Evolutionary conservation across 2,888 invertebrate genomes (phyloP).

Genomic region (Trachelus iudaicus): DNA sequence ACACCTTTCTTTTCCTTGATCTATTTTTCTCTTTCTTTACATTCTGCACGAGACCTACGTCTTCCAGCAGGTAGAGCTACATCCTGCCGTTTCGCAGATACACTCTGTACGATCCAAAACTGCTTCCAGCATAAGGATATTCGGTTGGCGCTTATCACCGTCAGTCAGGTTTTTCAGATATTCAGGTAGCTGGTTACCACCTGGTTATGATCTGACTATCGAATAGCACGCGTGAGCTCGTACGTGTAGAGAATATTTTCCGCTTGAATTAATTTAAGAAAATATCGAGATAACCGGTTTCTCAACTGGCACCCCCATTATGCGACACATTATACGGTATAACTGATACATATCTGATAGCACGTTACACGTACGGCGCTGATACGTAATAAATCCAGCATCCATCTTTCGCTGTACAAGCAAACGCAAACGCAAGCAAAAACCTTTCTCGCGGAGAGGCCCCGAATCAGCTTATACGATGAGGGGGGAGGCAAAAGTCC

Average conservation of each 20-base stretch:
- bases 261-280: neutral
- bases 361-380: neutral
- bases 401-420: neutral
- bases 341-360: neutral
- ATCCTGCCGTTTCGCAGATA: neutral
- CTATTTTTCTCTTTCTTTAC: neutral
- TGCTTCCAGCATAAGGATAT: neutral
- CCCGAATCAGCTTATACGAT: neutral
- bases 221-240: neutral
- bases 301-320: neutral
- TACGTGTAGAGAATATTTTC: neutral
- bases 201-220: neutral
- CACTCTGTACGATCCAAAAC: neutral
- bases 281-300: neutral
- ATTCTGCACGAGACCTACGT: neutral
- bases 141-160: neutral
- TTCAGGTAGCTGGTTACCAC: neutral
- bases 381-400: neutral
- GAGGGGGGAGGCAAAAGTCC: neutral
- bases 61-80: neutral
- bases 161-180: neutral
- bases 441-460: too few species aligned
- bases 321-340: neutral
- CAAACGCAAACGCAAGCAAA: too few species aligned
- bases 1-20: neutral